phyloP scores from a whole-genome alignment of 2,888 invertebrate species.

The Nysson spinosus region DNA sequence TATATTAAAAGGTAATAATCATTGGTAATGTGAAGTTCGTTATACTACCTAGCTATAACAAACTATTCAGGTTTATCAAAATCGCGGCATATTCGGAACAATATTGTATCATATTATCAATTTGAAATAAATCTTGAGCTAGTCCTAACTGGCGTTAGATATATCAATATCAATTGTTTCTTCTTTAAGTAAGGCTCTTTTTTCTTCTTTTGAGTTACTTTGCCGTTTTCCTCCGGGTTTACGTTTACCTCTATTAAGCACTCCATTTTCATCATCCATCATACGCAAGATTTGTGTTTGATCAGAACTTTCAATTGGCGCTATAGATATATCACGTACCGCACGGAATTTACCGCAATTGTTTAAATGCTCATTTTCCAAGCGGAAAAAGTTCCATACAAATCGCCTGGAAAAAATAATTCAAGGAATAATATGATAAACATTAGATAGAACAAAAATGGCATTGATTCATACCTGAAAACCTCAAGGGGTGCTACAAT shows the following conservation, averaged over 20 bases:
- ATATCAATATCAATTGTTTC: constrained; percentile 74
- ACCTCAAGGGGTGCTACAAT: constrained; percentile 92
- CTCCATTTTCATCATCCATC: constrained; percentile 97
- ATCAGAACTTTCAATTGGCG: constrained; percentile 95
- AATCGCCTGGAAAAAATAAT: constrained; percentile 85
- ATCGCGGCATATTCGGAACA: not conserved
- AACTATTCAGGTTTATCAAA: constrained; percentile 4
- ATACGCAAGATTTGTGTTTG: constrained; percentile 92
- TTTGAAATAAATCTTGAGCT: constrained; percentile 6
- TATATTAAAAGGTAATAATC: constrained; percentile 6
- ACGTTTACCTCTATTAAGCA: constrained; percentile 84
- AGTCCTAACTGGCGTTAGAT: constrained; percentile 72
- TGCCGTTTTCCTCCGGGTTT: constrained; percentile 77
- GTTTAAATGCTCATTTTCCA: constrained; percentile 99
- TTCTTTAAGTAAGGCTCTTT: constrained; percentile 76
- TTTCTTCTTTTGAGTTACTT: constrained; percentile 76
- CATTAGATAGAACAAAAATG: not conserved
- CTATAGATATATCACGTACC: constrained; percentile 97
- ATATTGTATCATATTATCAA: constrained; percentile 12
- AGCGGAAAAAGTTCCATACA: constrained; percentile 99
- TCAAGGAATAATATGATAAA: not conserved
- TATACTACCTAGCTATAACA: not conserved
- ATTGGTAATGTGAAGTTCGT: constrained; percentile 12
- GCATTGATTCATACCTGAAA: constrained; percentile 82
- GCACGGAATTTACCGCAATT: constrained; percentile 99